These are phyloP conservation scores for Lophochroa leadbeateri DNA, from an alignment of 2,113 vertebrate genomes.

Conservation along the genomic window DNA sequence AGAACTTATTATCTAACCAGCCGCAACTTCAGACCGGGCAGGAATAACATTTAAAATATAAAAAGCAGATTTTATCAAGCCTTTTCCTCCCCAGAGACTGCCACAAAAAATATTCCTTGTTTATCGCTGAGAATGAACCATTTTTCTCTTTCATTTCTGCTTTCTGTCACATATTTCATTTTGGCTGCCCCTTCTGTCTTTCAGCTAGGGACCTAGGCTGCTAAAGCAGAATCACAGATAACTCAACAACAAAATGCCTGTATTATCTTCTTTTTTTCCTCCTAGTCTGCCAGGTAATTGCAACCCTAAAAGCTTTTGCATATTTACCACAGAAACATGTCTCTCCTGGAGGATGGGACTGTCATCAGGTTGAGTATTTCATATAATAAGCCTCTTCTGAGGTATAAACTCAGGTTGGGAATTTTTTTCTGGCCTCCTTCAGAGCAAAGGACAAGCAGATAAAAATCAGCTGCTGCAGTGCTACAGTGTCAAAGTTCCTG, in stretches of 20 bases:
- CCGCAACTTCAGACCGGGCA: background rate
- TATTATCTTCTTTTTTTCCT: background rate
- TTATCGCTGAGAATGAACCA: slow-evolving; percentile 9
- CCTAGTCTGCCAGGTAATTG: slow-evolving; percentile 15
- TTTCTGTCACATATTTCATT: slow-evolving; percentile 55
- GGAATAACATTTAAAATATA: slow-evolving; percentile 40
- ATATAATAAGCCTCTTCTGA: slow-evolving; percentile 45
- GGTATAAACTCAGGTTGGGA: background rate
- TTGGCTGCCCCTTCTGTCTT: slow-evolving; percentile 53
- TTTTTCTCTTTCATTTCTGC: slow-evolving; percentile 50
- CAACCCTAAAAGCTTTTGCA: slow-evolving; percentile 31
- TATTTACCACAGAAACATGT: slow-evolving; percentile 31
- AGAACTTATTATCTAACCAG: slow-evolving; percentile 19
- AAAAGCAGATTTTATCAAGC: slow-evolving; percentile 42
- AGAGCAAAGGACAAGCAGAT: slow-evolving; percentile 55
- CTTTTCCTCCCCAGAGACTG: slow-evolving; percentile 10
- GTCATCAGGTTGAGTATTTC: slow-evolving; percentile 21
- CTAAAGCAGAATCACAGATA: slow-evolving; percentile 43
- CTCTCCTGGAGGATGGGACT: slow-evolving; percentile 23
- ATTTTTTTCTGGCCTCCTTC: slow-evolving; percentile 31
- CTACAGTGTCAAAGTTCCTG: slow-evolving; percentile 17
- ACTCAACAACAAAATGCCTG: slow-evolving; percentile 46
- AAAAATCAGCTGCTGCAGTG: slow-evolving; percentile 44
- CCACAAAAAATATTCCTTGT: slow-evolving; percentile 54
- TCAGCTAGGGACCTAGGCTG: background rate